phyloP scores from a whole-genome alignment of 2,113 vertebrate species.

The Monarcha castaneiventris region DNA sequence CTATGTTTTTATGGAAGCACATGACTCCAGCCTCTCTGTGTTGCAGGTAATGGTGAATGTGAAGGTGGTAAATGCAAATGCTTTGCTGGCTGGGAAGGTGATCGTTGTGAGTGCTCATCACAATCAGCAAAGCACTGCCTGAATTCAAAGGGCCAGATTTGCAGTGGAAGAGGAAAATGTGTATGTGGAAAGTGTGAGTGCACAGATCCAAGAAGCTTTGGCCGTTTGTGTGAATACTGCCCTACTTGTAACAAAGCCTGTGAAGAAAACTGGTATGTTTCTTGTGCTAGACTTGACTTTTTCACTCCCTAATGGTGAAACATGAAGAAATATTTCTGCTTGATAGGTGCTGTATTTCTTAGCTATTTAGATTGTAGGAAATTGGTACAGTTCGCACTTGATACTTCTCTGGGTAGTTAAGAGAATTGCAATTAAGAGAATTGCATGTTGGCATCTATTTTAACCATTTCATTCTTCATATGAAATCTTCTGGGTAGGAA shows the following conservation, averaged over 20 bases:
- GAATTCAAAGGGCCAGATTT: conserved; percentile 80
- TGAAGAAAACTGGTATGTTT: conserved; percentile 85
- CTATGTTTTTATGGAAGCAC: not conserved
- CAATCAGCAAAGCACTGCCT: conserved; percentile 79
- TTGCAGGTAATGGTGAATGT: conserved; percentile 88
- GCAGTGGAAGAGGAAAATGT: conserved; percentile 87
- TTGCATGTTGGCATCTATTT: not conserved
- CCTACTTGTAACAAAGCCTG: conserved; percentile 84
- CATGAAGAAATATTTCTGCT: not conserved
- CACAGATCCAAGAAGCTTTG: conserved; percentile 79
- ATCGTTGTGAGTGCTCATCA: conserved; percentile 82
- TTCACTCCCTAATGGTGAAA: not conserved
- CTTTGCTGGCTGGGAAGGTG: conserved; percentile 85
- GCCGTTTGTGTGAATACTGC: conserved; percentile 88
- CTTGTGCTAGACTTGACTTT: not conserved
- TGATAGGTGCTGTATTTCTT: not conserved
- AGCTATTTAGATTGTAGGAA: not conserved
- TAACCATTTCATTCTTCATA: not conserved
- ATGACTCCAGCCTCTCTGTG: conserved; percentile 16
- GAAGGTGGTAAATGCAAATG: conserved; percentile 86
- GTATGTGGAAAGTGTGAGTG: conserved; percentile 89
- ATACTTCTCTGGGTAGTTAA: not conserved
- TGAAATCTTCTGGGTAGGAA: not conserved
- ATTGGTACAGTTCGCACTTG: not conserved
- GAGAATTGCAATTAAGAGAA: not conserved